phyloP scores from a whole-genome alignment of 1,140 invertebrate genomes.

The Anadara kagoshimensis region DNA sequence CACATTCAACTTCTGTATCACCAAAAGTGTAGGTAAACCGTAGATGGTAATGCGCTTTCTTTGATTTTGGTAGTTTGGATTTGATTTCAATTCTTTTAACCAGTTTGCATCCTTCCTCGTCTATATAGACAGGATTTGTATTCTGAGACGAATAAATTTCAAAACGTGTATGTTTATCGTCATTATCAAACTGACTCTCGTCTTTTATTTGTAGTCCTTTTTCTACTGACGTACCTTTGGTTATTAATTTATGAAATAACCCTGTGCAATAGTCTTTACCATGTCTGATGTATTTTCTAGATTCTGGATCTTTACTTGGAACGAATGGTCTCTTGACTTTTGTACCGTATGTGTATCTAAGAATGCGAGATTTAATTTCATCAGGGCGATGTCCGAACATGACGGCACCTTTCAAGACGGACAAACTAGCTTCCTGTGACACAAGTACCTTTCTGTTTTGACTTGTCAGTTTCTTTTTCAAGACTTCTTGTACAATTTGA shows the following conservation, averaged over 20 bases:
- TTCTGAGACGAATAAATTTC: conserved; percentile 23
- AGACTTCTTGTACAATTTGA: conserved; percentile 21
- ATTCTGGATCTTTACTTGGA: conserved; percentile 16
- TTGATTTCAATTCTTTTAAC: conserved; percentile 17
- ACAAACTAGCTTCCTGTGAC: conserved; percentile 30
- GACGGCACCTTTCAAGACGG: conserved; percentile 46
- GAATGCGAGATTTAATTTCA: too few relatives aligned
- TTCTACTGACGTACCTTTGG: conserved; percentile 21
- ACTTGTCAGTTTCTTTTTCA: conserved; percentile 15
- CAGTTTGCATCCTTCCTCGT: conserved; percentile 12
- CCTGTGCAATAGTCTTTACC: conserved; percentile 22
- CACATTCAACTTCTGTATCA: conserved; percentile 27
- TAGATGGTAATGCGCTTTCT: conserved; percentile 1
- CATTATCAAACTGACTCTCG: too few relatives aligned
- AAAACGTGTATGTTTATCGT: conserved; percentile 6
- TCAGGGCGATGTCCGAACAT: too few relatives aligned
- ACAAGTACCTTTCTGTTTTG: conserved; percentile 31
- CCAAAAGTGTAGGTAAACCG: conserved; percentile 20
- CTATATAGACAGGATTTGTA: conserved; percentile 7
- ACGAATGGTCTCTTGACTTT: conserved; percentile 4
- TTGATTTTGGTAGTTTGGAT: conserved; percentile 22
- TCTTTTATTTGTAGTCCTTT: conserved; percentile 6
- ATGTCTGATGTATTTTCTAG: not conserved
- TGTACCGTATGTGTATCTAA: conserved; percentile 34
- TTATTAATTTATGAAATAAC: conserved; percentile 28